Conservation (phyloP, 2,797 vertebrate genomes). For the Clangula hyemalis region DNA sequence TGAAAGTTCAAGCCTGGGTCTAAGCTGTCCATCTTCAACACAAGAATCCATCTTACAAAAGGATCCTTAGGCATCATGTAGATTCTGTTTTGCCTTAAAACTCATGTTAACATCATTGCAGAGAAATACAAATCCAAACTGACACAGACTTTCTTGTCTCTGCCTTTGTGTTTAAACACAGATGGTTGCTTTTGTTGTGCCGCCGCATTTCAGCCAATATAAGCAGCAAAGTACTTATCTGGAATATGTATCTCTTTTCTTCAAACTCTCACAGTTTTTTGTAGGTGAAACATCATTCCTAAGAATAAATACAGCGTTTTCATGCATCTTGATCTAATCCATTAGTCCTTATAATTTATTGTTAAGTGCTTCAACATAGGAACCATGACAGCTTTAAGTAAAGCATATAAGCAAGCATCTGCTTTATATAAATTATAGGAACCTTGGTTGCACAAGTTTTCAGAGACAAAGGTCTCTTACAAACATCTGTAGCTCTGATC, state of each 20-base stretch:
- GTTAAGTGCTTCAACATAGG: constrained; percentile 40
- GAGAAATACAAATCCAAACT: constrained; percentile 53
- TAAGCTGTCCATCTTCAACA: not conserved
- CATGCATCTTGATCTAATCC: constrained; percentile 50
- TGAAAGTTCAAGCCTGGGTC: not conserved
- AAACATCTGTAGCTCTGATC: not conserved
- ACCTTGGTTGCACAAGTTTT: constrained; percentile 33
- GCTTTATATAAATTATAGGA: constrained; percentile 53
- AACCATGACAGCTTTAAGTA: constrained; percentile 42
- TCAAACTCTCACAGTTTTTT: not conserved
- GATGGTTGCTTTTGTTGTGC: constrained; percentile 66
- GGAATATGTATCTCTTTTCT: not conserved
- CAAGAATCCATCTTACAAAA: not conserved
- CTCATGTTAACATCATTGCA: not conserved
- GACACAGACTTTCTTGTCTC: constrained; percentile 40
- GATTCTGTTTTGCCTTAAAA: constrained; percentile 23
- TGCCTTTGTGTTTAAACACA: constrained; percentile 56
- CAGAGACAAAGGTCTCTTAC: constrained; percentile 27
- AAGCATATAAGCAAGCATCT: constrained; percentile 60
- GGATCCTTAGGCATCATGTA: not conserved
- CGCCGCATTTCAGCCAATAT: not conserved
- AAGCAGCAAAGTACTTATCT: constrained; percentile 26
- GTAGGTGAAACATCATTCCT: constrained; percentile 16
- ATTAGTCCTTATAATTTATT: constrained; percentile 58
- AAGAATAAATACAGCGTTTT: constrained; percentile 34